A percentile compares a stretch with the other conserved stretches of the same genome.
These are phyloP conservation scores for Aleiodes alternator DNA, from an alignment of 2,888 invertebrate species.

Conservation along the genomic window DNA sequence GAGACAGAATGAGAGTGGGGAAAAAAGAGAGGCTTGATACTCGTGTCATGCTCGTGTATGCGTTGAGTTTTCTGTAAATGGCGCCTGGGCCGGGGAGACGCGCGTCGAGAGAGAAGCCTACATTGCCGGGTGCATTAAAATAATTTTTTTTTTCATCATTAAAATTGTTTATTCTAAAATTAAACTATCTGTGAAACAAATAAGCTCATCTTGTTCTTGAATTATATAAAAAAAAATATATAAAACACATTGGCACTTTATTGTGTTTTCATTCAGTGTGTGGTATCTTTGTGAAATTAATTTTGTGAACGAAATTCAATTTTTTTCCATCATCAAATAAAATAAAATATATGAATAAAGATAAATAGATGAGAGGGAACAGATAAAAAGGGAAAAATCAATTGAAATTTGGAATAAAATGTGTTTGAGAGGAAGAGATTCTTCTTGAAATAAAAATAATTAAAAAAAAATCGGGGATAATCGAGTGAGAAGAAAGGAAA, in stretches of 20 bases:
- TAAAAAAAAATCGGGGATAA: no score
- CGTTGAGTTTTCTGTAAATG: conserved; percentile 41
- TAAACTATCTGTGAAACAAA: not conserved
- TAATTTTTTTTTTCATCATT: not conserved
- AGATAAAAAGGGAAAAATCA: no score
- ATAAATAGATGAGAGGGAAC: no score
- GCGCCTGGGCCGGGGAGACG: conserved; percentile 31
- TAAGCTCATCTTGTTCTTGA: no score
- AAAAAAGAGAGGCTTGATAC: conserved; percentile 24
- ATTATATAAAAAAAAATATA: not conserved
- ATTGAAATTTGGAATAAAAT: no score
- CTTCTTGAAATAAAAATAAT: no score
- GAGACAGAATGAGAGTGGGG: conserved; percentile 33
- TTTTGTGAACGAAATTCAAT: conserved; percentile 1
- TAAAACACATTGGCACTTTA: not conserved
- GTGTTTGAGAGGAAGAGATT: no score
- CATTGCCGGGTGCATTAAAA: not conserved
- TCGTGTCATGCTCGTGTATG: conserved; percentile 27
- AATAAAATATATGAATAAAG: not conserved
- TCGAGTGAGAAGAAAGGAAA: no score
- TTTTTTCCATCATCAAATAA: not conserved
- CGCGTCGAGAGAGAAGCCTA: conserved; percentile 4
- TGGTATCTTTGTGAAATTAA: not conserved
- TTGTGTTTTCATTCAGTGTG: not conserved
- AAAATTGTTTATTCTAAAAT: not conserved